Base-by-base conservation (phyloP, 1,140 invertebrate species). In the Gerris buenoi region DNA sequence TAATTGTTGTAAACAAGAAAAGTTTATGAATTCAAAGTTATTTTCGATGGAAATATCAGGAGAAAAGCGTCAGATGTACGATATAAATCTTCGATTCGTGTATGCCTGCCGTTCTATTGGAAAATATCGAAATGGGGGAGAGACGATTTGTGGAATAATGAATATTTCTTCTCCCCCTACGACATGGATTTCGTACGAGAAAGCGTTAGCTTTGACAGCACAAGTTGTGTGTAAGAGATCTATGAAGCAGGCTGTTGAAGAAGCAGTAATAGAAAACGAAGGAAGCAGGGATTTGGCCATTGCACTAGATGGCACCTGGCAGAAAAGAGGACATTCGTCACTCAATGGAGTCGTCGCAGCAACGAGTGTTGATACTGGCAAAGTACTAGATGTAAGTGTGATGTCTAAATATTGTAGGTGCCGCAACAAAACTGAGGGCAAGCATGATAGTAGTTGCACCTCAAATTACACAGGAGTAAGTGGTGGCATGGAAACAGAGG, bases 261-360 rank as follows among this genome's bases (percentile, higher is more conserved):
- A 63, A 23, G 62, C 62, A 2, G 62, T 63, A 3, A 15, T 27
- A 59, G 62, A 63, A 3, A 2, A 26, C n/a, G 27, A 3, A n/a
- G 28, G 59, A 62, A 57, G 25, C 26, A 33, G 13, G 13, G 64
- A 70, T 46, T n/a, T 69, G n/a, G 56, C 56, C 63, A 25, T 63
- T 56, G 15, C 68, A n/a, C 57, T 69, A 58, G 69, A 70, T 69
- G 69, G 65, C 23, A 58, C 68, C 13, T 70, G 69, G 69, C 65
- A 66, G 22, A 69, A 69, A 25, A 25, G 69, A 18, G 68, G 69
- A 10, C 68, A 69, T 65, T 28, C 27, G 2, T 67, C 65, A 15
- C 68, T 67, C 2, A 28, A 64, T 27, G 69, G 68, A 1, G 65
- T 70, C 25, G 65, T 69, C 15, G 27, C 67, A 10, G 61, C 28